These are phyloP conservation scores for Cryptocheilus praepositus DNA, from an alignment of 2,888 invertebrate species.

Conservation along the genomic window DNA sequence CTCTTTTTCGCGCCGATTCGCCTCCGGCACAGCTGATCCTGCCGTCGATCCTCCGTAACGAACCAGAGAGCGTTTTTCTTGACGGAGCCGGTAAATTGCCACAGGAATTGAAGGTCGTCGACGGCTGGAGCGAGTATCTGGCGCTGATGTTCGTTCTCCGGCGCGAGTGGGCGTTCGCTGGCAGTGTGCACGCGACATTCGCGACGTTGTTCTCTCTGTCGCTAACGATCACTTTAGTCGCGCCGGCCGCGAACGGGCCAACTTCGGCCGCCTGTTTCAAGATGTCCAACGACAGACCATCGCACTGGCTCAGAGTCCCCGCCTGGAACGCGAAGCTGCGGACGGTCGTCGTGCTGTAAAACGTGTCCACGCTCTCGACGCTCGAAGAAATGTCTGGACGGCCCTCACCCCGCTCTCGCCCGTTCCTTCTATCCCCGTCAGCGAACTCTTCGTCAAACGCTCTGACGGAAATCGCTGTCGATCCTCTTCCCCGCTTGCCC, in stretches of 20 bases:
- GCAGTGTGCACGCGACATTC: constrained; percentile 58
- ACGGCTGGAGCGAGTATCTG: constrained; percentile 66
- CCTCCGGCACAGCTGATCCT: constrained; percentile 79
- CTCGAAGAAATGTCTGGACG: constrained; percentile 73
- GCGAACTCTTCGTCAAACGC: constrained; percentile 33
- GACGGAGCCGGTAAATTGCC: constrained; percentile 55
- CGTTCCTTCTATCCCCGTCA: constrained; percentile 33
- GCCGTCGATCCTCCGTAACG: constrained; percentile 70
- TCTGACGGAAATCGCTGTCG: constrained; percentile 29
- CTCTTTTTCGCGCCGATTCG: constrained; percentile 77
- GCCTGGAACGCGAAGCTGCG: constrained; percentile 83
- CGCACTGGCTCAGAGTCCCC: constrained; percentile 73
- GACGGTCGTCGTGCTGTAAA: constrained; percentile 84
- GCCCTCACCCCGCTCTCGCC: constrained; percentile 23
- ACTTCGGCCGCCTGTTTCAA: constrained; percentile 54
- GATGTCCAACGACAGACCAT: constrained; percentile 46
- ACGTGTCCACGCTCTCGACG: constrained; percentile 81
- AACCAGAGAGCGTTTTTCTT: constrained; percentile 19
- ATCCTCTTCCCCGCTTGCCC: constrained; percentile 49
- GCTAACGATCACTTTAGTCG: constrained; percentile 52
- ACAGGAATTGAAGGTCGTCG: constrained; percentile 59
- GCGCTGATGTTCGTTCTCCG: constrained; percentile 61
- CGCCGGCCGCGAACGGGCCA: constrained; percentile 67
- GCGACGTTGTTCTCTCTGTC: constrained; percentile 31
- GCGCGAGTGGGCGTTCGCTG: constrained; percentile 55